A percentile compares a stretch with the other conserved stretches of the same genome.
These are phyloP conservation scores for Xerus rutilus DNA, from an alignment of 2,797 vertebrate species.

Conservation along the genomic window DNA sequence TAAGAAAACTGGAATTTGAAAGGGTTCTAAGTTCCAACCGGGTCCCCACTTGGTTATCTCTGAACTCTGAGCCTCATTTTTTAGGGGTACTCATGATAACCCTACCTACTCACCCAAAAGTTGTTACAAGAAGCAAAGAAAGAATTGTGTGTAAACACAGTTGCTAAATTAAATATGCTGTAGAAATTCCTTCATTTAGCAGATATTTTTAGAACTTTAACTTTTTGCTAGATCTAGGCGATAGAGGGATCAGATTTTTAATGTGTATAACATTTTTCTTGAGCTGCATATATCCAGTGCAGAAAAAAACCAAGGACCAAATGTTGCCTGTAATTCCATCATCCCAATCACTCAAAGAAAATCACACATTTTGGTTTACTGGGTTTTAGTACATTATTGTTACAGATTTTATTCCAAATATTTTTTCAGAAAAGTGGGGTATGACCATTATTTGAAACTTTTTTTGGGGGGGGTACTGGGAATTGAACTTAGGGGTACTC, in stretches of 20 bases:
- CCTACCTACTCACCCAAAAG: neutral
- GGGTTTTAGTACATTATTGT: too few species aligned
- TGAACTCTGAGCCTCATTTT: constrained; percentile 15
- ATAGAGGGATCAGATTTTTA: constrained; percentile 27
- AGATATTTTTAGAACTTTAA: constrained; percentile 32
- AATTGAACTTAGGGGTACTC: too few species aligned
- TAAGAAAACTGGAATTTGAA: constrained; percentile 49
- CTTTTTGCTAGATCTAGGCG: constrained; percentile 8
- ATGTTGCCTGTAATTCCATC: constrained; percentile 21
- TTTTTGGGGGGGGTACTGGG: too few species aligned
- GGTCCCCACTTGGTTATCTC: constrained; percentile 18
- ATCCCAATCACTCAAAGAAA: neutral
- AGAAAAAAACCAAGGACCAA: constrained; percentile 12
- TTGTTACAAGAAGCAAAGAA: constrained; percentile 46
- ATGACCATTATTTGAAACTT: too few species aligned
- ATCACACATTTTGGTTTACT: constrained; percentile 24
- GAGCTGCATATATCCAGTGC: neutral
- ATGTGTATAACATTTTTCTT: neutral
- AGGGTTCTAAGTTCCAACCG: constrained; percentile 11
- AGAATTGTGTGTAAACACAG: constrained; percentile 12
- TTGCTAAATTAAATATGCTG: neutral
- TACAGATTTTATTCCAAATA: too few species aligned
- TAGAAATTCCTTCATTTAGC: constrained; percentile 56
- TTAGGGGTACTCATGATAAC: constrained; percentile 2
- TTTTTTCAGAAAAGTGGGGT: too few species aligned